Evolutionary conservation across 2,888 invertebrate species (phyloP), one percentile per base, ranked within the genome.

Genomic region (Drosophila falleni): DNA sequence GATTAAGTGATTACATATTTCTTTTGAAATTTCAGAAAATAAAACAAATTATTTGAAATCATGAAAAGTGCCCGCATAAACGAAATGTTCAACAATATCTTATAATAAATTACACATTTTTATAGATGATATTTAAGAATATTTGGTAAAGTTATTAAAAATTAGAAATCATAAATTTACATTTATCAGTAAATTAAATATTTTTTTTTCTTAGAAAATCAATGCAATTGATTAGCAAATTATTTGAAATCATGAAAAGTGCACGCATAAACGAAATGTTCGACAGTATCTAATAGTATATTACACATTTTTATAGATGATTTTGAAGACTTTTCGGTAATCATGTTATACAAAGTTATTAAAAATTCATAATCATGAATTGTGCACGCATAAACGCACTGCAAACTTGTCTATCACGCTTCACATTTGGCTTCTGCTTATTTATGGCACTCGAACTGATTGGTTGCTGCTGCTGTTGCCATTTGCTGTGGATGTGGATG

Each of bases 401-500:
- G n/a, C 16, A 59, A 47, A 54, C 19, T 44, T 19, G 51, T 50
- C 67, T 74, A 56, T 53, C 59, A 56, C 33, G 67, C 26, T 44
- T 60, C 35, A 26, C 16, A 61, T 54, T 58, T 59, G 37, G 66
- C 74, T 75, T 72, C 74, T 78, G 67, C 74, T 75, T 66, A 62
- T 72, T 77, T 75, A 73, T 78, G 74, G 42, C 73, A 74, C 68
- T 60, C 56, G 49, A 76, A 79, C 63, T 64, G 79, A 78, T 78
- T 79, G 74, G 53, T 26, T 60, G 61, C 35, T n/a, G 54, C 66
- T 77, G 56, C 44, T 41, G 46, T 9, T 55, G 74, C 31, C 33
- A 23, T 61, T 44, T 44, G 59, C 33, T 41, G 42, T 15, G 42
- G 31, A 23, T 41, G 42, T 15, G 42, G 31, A 23, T 39, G 33